Conservation (phyloP, 2,113 vertebrate genomes). For the Aix galericulata region DNA sequence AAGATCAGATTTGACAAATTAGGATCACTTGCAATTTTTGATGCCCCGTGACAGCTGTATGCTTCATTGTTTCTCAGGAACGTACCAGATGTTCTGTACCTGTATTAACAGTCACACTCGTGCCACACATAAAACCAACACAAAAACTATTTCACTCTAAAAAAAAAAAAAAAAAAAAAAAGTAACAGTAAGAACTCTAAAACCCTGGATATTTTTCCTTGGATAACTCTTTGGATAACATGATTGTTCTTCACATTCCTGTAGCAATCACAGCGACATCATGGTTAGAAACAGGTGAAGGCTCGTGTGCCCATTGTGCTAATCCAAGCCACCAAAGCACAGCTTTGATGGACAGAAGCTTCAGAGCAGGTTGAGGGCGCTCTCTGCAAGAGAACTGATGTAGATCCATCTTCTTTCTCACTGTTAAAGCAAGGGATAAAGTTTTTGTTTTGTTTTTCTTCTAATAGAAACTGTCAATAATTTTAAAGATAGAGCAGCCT, state of each 20-base stretch:
- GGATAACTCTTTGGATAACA: background rate
- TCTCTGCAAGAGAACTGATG: background rate
- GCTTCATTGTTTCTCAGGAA: background rate
- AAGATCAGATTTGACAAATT: background rate
- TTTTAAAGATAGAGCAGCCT: background rate
- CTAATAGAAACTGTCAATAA: background rate
- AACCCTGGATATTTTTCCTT: background rate
- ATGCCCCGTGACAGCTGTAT: background rate
- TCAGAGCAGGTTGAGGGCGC: fast-evolving
- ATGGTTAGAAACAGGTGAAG: background rate
- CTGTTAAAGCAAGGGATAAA: background rate
- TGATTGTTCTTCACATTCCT: background rate
- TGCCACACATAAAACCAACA: background rate
- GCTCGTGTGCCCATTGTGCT: background rate
- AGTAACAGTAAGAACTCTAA: background rate
- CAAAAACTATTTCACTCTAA: background rate
- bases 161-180: background rate
- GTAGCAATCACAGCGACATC: background rate
- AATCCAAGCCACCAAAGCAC: background rate
- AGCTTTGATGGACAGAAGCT: background rate
- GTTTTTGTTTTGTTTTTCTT: background rate
- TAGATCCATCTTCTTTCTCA: background rate
- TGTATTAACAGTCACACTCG: background rate
- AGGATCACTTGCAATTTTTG: background rate
- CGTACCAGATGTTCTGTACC: background rate